A percentile compares a stretch with the other conserved stretches of the same genome.
Conservation (phyloP, 1,140 invertebrate species). For the Chironomus striatipennis region DNA sequence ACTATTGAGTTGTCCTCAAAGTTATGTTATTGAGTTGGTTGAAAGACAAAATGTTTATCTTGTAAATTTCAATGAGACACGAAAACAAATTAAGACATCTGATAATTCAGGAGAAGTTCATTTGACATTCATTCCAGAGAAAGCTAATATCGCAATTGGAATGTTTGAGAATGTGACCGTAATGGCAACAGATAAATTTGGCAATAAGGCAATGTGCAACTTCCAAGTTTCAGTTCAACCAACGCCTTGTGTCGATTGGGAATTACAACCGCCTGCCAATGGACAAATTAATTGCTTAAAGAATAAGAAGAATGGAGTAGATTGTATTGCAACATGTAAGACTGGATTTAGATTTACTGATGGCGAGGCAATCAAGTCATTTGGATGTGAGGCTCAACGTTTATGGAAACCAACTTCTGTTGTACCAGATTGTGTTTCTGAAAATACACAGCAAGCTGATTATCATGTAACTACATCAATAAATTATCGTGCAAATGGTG, state of each 20-base stretch:
- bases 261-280: slow-evolving; percentile 77
- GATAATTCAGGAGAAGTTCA: slow-evolving; percentile 85
- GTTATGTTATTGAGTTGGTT: slow-evolving; percentile 86
- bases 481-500: slow-evolving; percentile 81
- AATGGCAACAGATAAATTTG: slow-evolving; percentile 76
- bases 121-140: slow-evolving; percentile 73
- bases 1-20: slow-evolving; percentile 87
- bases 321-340: slow-evolving; percentile 86
- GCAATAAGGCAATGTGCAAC: slow-evolving; percentile 82
- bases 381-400: slow-evolving; percentile 67
- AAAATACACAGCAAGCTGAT: slow-evolving; percentile 86
- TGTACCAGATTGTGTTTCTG: slow-evolving; percentile 88
- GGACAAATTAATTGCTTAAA: slow-evolving; percentile 80
- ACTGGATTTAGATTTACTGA: slow-evolving; percentile 88
- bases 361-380: slow-evolving; percentile 76
- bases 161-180: slow-evolving; percentile 92
- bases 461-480: slow-evolving; percentile 87
- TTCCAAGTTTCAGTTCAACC: slow-evolving; percentile 92
- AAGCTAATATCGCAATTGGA: slow-evolving; percentile 79
- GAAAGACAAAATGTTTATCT: slow-evolving; percentile 83
- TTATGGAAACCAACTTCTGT: slow-evolving; percentile 76
- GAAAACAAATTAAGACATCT: slow-evolving; percentile 73
- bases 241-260: slow-evolving; percentile 90
- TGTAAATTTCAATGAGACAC: slow-evolving; percentile 88
- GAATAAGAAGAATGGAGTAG: slow-evolving; percentile 61